Conservation (phyloP, 2,113 vertebrate species). For the Alouatta palliata region DNA sequence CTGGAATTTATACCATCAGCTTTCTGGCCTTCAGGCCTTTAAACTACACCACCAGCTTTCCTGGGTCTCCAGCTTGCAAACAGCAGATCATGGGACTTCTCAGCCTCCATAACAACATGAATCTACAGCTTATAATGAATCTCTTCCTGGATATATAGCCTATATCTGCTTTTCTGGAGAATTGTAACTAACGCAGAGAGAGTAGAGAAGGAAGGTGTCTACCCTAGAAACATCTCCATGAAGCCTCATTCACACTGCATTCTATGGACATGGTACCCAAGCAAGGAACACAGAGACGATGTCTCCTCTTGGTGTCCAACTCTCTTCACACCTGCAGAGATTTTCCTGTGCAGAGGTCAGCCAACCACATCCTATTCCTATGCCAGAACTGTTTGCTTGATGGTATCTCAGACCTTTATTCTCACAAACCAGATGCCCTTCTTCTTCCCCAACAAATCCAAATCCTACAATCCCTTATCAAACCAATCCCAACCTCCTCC, state of each 20-base stretch:
- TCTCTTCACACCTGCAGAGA: not conserved
- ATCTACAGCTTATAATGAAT: not conserved
- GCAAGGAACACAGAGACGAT: rapidly evolving
- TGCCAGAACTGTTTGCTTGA: not conserved
- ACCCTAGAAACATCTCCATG: not conserved
- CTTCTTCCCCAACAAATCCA: not conserved
- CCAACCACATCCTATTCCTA: not conserved
- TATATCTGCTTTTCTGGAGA: not conserved
- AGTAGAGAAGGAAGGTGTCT: not conserved
- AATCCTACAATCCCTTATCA: not conserved
- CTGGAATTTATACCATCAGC: rapidly evolving
- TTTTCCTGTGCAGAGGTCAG: not conserved
- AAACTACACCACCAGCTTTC: not conserved
- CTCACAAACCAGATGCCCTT: not conserved
- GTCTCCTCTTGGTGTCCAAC: no score
- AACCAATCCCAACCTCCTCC: not conserved
- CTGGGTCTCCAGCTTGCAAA: not conserved
- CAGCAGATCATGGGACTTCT: not conserved
- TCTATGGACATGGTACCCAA: not conserved
- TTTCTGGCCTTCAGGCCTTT: not conserved
- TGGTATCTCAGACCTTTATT: not conserved
- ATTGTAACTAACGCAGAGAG: not conserved
- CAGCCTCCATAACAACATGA: not conserved
- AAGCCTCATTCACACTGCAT: not conserved
- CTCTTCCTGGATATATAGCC: not conserved